phyloP scores from a whole-genome alignment of 2,888 invertebrate genomes.

The Sesia bembeciformis region DNA sequence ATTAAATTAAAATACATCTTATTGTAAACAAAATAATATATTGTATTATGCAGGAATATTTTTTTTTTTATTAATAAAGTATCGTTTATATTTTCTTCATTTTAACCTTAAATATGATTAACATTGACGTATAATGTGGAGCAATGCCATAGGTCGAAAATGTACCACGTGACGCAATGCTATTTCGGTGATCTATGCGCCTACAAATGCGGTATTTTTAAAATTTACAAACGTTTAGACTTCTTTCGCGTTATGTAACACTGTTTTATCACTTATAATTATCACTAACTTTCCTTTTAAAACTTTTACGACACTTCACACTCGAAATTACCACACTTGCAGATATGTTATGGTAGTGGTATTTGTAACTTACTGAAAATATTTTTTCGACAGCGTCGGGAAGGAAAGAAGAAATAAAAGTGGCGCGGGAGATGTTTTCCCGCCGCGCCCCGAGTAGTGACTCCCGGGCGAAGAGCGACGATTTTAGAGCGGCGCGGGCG shows the following conservation, averaged over 20 bases:
- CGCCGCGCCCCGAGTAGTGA: slow-evolving; percentile 72
- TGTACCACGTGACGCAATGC: slow-evolving; percentile 67
- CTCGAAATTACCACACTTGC: slow-evolving; percentile 47
- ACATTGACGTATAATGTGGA: slow-evolving; percentile 50
- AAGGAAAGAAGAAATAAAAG: slow-evolving; percentile 75
- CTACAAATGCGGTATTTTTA: slow-evolving; percentile 75
- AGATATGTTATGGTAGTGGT: slow-evolving; percentile 33
- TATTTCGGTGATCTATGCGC: slow-evolving; percentile 67
- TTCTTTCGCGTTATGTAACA: slow-evolving; percentile 64
- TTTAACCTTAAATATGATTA: slow-evolving; percentile 2
- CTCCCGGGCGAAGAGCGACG: slow-evolving; percentile 76
- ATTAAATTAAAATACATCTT: slow-evolving; percentile 8
- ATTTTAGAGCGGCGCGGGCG: slow-evolving; percentile 76
- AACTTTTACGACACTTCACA: slow-evolving; percentile 45
- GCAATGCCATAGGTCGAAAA: slow-evolving; percentile 61
- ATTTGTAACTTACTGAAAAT: slow-evolving; percentile 63
- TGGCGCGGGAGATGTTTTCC: slow-evolving; percentile 74
- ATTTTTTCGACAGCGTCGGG: slow-evolving; percentile 70
- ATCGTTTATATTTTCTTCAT: neutral
- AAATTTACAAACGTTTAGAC: slow-evolving; percentile 49
- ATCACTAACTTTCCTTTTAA: slow-evolving; percentile 40
- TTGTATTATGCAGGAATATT: slow-evolving; percentile 5
- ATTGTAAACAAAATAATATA: slow-evolving; percentile 1
- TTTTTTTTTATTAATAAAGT: slow-evolving; percentile 3
- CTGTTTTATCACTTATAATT: slow-evolving; percentile 52